Percentiles rank a stretch among this genome's conserved stretches.
Conservation (phyloP, 2,888 invertebrate genomes). For the Pollenia amentaria region DNA sequence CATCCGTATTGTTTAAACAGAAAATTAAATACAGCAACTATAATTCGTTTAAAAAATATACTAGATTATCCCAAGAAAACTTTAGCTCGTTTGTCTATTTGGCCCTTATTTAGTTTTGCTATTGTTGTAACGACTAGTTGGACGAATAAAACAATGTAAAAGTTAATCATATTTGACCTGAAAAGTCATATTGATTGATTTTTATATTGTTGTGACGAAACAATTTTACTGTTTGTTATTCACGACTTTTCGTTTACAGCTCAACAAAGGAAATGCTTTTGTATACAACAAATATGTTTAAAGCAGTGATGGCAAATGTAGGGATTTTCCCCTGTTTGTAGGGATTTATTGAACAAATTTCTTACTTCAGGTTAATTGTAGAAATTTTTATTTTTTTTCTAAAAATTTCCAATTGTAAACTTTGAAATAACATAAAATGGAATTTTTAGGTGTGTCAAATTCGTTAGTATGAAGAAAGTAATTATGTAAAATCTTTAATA, state of each 20-base stretch:
- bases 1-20: neutral
- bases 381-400: neutral
- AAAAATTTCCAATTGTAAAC: neutral
- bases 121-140: neutral
- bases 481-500: no score
- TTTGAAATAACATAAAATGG: no score
- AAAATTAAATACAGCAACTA: slow-evolving; percentile 32
- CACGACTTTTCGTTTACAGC: no score
- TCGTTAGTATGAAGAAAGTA: no score
- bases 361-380: no score
- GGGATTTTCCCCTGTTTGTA: no score
- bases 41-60: neutral
- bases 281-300: no score
- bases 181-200: slow-evolving; percentile 77
- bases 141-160: slow-evolving; percentile 32
- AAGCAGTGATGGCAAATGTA: no score
- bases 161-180: slow-evolving; percentile 76
- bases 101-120: neutral
- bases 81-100: neutral
- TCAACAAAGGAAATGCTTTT: no score
- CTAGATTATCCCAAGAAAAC: neutral
- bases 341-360: no score
- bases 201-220: slow-evolving; percentile 69
- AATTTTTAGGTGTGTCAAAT: no score
- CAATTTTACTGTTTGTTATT: slow-evolving; percentile 23